These are phyloP conservation scores for Phymastichus coffea DNA, from an alignment of 1,140 invertebrate species.

Conservation along the genomic window DNA sequence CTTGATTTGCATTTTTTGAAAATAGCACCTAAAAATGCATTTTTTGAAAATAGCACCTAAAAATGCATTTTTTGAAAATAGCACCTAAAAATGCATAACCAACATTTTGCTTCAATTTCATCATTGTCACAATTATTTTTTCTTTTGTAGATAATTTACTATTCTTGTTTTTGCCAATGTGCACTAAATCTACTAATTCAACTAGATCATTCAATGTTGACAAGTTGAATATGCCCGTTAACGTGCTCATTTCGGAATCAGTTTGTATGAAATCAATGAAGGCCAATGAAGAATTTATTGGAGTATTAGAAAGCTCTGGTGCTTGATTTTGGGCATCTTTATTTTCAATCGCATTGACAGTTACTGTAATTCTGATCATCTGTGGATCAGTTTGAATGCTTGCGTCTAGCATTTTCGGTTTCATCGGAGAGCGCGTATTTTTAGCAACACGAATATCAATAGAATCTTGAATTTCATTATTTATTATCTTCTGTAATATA, in stretches of 20 bases:
- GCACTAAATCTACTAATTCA: background rate
- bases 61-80: too few species aligned
- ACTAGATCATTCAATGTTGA: background rate
- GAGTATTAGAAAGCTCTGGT: background rate
- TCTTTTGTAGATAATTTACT: background rate
- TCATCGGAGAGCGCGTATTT: too few species aligned
- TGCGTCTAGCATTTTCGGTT: too few species aligned
- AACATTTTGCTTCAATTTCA: conserved; percentile 19
- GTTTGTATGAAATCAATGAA: background rate
- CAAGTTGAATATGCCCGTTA: background rate
- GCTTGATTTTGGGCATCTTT: background rate
- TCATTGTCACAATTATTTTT: conserved; percentile 12
- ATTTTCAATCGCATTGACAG: too few species aligned
- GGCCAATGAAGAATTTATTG: background rate
- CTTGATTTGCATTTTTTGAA: background rate
- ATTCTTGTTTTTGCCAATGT: background rate
- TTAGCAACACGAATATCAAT: too few species aligned
- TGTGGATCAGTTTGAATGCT: too few species aligned
- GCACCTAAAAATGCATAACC: background rate
- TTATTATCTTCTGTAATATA: background rate
- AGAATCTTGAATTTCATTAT: background rate
- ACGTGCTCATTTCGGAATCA: background rate
- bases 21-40: too few species aligned
- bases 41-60: too few species aligned
- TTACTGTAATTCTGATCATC: too few species aligned